Base-by-base conservation (phyloP, 1,140 invertebrate genomes). In the Sitophilus oryzae region DNA sequence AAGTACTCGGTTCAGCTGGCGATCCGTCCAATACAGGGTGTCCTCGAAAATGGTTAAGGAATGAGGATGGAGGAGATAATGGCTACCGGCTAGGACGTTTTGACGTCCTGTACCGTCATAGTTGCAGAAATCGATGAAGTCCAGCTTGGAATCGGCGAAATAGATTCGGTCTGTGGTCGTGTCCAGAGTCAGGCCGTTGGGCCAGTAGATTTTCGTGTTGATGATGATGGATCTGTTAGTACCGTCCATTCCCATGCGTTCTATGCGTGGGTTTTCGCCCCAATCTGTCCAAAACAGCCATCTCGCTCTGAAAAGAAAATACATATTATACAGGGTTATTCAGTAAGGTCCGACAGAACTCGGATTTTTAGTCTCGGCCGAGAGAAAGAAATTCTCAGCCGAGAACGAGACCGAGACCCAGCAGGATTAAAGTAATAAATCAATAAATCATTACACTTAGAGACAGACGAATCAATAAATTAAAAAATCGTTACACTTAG, bases 211-310 rank as follows among this genome's bases (percentile, higher is more conserved):
- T 68, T 98, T 98, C 0, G 92, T 96, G 14, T 82, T 89, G 18
- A 99, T 91, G 19, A 99, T 94, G 0, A 85, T 83, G 11, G 78
- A 81, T 8, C 96, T 79, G 62, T 89, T 85, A 0, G 82, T 84
- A 0, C 96, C 96, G 67, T 99, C 96, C 89, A 99, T 91, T 16
- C 93, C 93, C 6, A 95, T 86, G 53, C 94, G 75, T 73, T 99
- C 96, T 51, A 99, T 93, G 1, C 94, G 74, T 1, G 96, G 96
- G 75, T 96, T 93, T 68, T 96, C 93, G 38, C 95, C 95, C 95
- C 96, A 98, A 69, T 98, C 96, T 0, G 93, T 96, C 95, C 95
- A 97, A 76, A 97, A 97, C 11, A 97, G 74, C 81, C 88, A 92
- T 3, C 86, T 74, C 0, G 89, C 84, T 22, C 78, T 79, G 54